Evolutionary conservation across 2,888 invertebrate species (phyloP), one percentile per base, ranked within the genome.

Genomic region (Arge pagana): DNA sequence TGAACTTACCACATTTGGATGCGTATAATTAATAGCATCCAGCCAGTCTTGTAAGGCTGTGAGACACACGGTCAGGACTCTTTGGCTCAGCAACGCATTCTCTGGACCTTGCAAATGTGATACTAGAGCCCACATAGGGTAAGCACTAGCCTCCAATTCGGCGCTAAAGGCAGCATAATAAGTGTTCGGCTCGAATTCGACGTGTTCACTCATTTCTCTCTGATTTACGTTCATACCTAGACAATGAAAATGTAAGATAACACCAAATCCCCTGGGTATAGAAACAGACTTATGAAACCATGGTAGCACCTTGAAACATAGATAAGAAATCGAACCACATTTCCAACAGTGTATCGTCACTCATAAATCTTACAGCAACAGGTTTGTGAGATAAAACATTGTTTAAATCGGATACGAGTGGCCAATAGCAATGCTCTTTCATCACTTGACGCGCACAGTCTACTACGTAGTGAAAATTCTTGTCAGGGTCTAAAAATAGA

Each of bases 371-470:
- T 62, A 93, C 78, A 11, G 96, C 96, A 3, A 98, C 93, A 11
- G 91, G 90, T 68, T 88, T 85, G 72, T 98, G 97, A 0, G 95
- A 93, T 11, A 98, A 81, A 45, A 98, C 91, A 76, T 97, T 98
- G 72, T 96, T 96, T 63, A 98, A 85, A 79, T 98, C 97, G 0
- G 95, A 96, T 26, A 97, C 95, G 5, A 97, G 82, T 1, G 97
- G 96, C 97, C 97, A 98, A 77, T 96, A 97, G 78, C 96, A 96
- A 76, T 98, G 97, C 71, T 96, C 93, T 79, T 94, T 95, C 94
- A 98, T 96, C 16, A 96, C 91, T 54, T 89, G 84, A 59, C 88
- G 84, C 10, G 88, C 90, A 74, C 97, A 97, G 74, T 96, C 94
- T 41, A 97, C 96, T 16, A 96, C 95, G 67, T 85, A 87, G 76